A percentile compares a stretch with the other conserved stretches of the same genome.
Evolutionary conservation across 2,113 vertebrate species (phyloP).

Genomic region (Lepidothrix coronata): DNA sequence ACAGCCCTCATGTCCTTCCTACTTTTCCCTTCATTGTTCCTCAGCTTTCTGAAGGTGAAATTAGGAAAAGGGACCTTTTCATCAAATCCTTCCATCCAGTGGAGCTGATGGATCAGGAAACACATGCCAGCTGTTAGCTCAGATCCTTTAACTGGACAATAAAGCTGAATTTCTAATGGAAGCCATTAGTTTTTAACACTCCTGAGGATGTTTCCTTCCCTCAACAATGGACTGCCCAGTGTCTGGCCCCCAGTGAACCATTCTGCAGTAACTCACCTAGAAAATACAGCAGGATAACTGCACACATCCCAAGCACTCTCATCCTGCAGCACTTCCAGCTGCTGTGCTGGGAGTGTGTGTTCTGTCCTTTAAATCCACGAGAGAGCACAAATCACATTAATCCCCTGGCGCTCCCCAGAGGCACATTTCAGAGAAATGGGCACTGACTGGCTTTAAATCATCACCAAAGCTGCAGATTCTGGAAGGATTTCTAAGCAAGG

Average conservation of each 20-base stretch:
- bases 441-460: background rate
- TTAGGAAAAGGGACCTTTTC: rapidly evolving
- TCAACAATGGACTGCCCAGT: background rate
- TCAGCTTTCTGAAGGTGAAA: background rate
- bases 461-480: background rate
- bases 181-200: background rate
- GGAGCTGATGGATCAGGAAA: background rate
- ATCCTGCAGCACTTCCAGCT: background rate
- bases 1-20: background rate
- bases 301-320: background rate
- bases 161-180: background rate
- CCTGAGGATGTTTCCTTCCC: background rate
- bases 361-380: background rate
- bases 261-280: background rate
- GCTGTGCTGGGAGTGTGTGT: background rate
- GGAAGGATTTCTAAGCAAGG: background rate
- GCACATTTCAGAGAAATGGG: background rate
- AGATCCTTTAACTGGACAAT: background rate
- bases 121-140: background rate
- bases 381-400: background rate
- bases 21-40: background rate
- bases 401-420: background rate
- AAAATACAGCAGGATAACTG: background rate
- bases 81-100: background rate
- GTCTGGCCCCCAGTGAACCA: background rate